Evolutionary conservation across 2,113 vertebrate genomes (phyloP).

Genomic region (Thunnus maccoyii): DNA sequence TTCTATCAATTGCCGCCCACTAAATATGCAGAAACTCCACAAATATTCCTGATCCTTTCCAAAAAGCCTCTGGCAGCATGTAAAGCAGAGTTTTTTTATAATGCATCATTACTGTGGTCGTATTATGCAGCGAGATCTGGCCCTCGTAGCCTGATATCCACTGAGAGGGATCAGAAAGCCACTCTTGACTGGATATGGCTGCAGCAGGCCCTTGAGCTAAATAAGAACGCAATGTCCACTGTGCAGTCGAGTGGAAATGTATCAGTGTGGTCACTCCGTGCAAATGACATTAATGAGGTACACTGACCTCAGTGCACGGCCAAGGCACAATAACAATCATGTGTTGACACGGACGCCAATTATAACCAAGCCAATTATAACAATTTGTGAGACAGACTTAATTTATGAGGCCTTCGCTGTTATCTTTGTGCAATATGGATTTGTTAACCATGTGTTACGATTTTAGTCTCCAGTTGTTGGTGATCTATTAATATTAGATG

Average conservation of each 20-base stretch:
- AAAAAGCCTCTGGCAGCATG: constrained; percentile 55
- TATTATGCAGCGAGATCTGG: constrained; percentile 59
- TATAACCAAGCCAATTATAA: constrained; percentile 77
- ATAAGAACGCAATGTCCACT: constrained; percentile 80
- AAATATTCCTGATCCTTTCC: constrained; percentile 58
- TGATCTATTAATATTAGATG: neutral
- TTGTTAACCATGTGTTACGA: constrained; percentile 22
- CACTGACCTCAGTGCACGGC: constrained; percentile 77
- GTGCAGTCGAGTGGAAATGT: constrained; percentile 78
- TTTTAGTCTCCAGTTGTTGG: neutral
- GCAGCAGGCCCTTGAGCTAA: constrained; percentile 77
- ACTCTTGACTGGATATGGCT: constrained; percentile 81
- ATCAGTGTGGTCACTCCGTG: constrained; percentile 78
- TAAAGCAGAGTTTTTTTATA: constrained; percentile 45
- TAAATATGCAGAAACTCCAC: constrained; percentile 43
- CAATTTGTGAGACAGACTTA: constrained; percentile 70
- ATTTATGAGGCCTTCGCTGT: constrained; percentile 29
- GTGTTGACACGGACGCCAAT: constrained; percentile 78
- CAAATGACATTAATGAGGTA: constrained; percentile 83
- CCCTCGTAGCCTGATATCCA: constrained; percentile 36
- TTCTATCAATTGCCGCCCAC: constrained; percentile 19
- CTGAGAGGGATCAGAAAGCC: constrained; percentile 69
- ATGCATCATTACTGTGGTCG: constrained; percentile 61
- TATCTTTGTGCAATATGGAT: constrained; percentile 36
- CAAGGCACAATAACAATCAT: constrained; percentile 79